A percentile compares a stretch with the other conserved stretches of the same genome.
Evolutionary conservation across 2,113 vertebrate species (phyloP).

Genomic region (Serilophus lunatus): DNA sequence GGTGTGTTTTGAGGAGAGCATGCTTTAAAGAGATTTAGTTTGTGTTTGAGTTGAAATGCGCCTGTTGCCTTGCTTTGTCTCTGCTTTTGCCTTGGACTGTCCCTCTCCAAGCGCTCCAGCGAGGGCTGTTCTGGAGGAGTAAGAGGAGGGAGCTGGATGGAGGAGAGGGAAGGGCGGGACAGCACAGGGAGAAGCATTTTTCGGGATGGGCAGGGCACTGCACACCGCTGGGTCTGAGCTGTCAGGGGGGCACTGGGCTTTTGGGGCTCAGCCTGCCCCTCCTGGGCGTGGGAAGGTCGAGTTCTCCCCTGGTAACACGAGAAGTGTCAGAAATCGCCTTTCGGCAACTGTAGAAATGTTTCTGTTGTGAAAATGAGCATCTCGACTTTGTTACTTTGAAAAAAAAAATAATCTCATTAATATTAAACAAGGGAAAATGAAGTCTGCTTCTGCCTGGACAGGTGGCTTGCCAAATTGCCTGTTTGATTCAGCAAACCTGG

Average conservation of each 20-base stretch:
- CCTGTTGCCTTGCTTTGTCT: background rate
- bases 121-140: background rate
- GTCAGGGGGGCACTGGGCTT: background rate
- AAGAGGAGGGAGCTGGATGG: background rate
- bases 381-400: background rate
- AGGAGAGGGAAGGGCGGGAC: background rate
- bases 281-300: background rate
- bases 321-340: background rate
- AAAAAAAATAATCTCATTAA: background rate
- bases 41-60: background rate
- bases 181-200: background rate
- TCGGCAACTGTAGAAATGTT: fast-evolving
- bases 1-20: fast-evolving
- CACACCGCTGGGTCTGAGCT: fast-evolving
- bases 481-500: background rate
- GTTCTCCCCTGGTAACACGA: background rate
- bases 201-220: fast-evolving
- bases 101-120: background rate
- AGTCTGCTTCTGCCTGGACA: background rate
- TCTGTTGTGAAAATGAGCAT: background rate
- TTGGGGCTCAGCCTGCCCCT: background rate
- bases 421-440: background rate
- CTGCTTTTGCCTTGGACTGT: background rate
- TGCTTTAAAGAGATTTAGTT: background rate
- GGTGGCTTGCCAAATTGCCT: background rate